These are phyloP conservation scores for Cantharis nigra DNA, from an alignment of 2,888 invertebrate species.

Conservation along the genomic window DNA sequence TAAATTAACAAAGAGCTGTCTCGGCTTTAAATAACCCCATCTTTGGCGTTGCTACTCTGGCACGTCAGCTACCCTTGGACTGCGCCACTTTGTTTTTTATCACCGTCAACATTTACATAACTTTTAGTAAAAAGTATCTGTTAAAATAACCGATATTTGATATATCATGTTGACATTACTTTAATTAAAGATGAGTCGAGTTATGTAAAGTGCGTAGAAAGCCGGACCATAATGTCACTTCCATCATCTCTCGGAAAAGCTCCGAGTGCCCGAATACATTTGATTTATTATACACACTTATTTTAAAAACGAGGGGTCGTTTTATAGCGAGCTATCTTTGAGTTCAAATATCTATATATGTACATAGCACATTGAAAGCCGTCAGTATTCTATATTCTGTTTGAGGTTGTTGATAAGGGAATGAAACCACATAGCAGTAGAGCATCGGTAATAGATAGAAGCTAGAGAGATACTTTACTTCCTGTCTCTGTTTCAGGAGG, in stretches of 20 bases:
- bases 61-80: conserved; percentile 37
- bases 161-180: conserved; percentile 14
- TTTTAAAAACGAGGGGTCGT: conserved; percentile 42
- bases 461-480: conserved; percentile 20
- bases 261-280: conserved; percentile 39
- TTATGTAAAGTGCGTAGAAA: conserved; percentile 21
- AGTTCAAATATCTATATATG: conserved; percentile 43
- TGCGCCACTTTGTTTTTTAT: conserved; percentile 43
- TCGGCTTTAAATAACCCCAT: conserved; percentile 53
- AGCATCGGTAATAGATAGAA: conserved; percentile 21
- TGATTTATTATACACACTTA: conserved; percentile 48
- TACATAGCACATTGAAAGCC: conserved; percentile 43
- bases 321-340: conserved; percentile 41
- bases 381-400: conserved; percentile 50
- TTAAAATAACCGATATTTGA: conserved; percentile 13
- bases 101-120: conserved; percentile 47
- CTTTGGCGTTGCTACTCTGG: conserved; percentile 42
- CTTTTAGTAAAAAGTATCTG: conserved; percentile 21
- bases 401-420: conserved; percentile 50
- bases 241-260: conserved; percentile 30
- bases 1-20: conserved; percentile 56
- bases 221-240: conserved; percentile 27
- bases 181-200: conserved; percentile 28
- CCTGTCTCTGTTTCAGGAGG: conserved; percentile 49
- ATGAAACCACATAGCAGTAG: conserved; percentile 31